Conservation (phyloP, 2,113 vertebrate species). For the Prunella himalayana region DNA sequence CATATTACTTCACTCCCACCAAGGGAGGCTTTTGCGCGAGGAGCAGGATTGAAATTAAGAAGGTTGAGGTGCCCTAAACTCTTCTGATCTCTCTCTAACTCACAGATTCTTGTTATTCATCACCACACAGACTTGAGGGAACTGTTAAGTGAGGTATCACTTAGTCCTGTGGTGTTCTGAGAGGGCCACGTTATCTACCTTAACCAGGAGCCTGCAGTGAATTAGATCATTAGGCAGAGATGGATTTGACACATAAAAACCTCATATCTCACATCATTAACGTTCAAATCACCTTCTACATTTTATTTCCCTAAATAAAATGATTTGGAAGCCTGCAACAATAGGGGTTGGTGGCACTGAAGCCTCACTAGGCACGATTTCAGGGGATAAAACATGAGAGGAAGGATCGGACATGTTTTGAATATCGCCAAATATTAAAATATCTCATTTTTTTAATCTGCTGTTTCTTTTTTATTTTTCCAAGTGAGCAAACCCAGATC, state of each 20-base stretch:
- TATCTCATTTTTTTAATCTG: background rate
- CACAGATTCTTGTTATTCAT: background rate
- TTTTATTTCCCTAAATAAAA: slow-evolving; percentile 27
- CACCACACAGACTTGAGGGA: background rate
- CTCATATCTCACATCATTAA: background rate
- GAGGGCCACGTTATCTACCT: background rate
- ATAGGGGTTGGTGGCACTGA: background rate
- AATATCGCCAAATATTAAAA: background rate
- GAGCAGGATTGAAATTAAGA: background rate
- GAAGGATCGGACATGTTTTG: background rate
- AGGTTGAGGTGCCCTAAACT: background rate
- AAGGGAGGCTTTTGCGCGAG: background rate
- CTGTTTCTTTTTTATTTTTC: background rate
- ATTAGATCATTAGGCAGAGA: slow-evolving; percentile 2
- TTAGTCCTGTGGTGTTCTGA: background rate
- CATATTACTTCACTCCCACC: background rate
- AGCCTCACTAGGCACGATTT: background rate
- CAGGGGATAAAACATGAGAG: background rate
- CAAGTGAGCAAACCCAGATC: background rate
- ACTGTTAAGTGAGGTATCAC: background rate
- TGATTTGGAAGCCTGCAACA: background rate
- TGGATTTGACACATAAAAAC: slow-evolving; percentile 2
- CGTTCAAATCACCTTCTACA: background rate
- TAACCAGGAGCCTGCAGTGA: background rate
- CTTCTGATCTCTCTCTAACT: background rate